Evolutionary conservation across 1,140 invertebrate species (phyloP), one percentile per base, ranked within the genome.

Genomic region (Scaptodrosophila lebanonensis): DNA sequence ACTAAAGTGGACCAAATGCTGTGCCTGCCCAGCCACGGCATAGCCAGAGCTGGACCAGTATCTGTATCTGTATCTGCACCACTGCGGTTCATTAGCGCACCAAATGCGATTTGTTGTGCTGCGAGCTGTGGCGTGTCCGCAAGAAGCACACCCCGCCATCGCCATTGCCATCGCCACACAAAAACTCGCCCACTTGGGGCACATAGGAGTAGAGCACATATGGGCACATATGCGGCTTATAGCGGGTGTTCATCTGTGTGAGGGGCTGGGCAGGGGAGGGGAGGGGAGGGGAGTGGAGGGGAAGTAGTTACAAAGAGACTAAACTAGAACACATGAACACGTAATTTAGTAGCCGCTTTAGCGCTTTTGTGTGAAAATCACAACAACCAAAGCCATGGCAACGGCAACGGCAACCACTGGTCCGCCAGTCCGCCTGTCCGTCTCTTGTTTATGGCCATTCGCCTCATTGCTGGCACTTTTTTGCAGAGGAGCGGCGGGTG

Each of bases 301-400:
- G 29, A 36, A 42, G 49, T 61, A 48, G 47, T 36, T 59, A n/a
- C n/a, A n/a, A n/a, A n/a, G 43, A 17, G 38, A 57, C 49, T 53
- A 32, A 79, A 79, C 73, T 82, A 82, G 73, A 79, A 79, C 73
- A 77, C 73, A 79, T 79, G 73, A 79, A 73, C 73, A 79, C 75
- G 73, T 79, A 79, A 79, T 79, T 79, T 79, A 79, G 73, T 79
- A 79, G 73, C 68, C 75, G 73, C 60, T 73, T 79, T 79, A 62
- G 52, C 75, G 75, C 75, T 79, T 79, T 79, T 79, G 73, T 79
- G 75, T 79, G 73, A 79, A 79, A 79, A 79, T 79, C 73, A 73
- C 75, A 79, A 69, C 75, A 60, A 60, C 73, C 77, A 66, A 66
- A 32, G n/a, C n/a, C 50, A 38, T n/a, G 15, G 22, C 9, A 32